Evolutionary conservation across 2,797 vertebrate species (phyloP).

Genomic region (Lacerta bilineata): DNA sequence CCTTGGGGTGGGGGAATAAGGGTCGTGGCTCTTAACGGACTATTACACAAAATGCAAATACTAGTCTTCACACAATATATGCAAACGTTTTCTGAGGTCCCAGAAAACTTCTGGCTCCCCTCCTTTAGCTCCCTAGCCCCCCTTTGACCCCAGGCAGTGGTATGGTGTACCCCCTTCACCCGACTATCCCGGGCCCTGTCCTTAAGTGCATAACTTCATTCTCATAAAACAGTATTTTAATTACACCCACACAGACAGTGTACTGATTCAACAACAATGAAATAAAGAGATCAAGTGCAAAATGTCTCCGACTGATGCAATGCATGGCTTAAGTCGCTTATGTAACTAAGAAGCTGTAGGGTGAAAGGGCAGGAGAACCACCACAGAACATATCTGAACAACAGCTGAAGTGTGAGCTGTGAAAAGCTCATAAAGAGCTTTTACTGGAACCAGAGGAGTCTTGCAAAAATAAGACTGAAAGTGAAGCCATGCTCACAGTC

Average conservation of each 20-base stretch:
- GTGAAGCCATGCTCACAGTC: conserved; percentile 11
- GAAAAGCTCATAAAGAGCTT: conserved; percentile 69
- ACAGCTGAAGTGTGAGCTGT: conserved; percentile 51
- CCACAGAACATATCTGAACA: conserved; percentile 4
- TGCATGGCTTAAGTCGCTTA: conserved; percentile 56
- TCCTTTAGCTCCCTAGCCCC: too few species aligned
- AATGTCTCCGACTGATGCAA: background rate
- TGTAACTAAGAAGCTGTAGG: conserved; percentile 57
- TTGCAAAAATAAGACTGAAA: conserved; percentile 7
- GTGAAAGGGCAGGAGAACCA: conserved; percentile 56
- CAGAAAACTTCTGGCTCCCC: too few species aligned
- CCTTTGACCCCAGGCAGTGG: too few species aligned
- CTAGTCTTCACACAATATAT: too few species aligned
- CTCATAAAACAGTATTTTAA: background rate
- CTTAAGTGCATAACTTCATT: background rate
- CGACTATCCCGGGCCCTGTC: too few species aligned
- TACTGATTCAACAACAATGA: background rate
- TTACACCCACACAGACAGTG: background rate
- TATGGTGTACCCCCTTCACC: too few species aligned
- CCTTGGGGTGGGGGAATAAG: too few species aligned
- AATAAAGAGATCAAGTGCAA: conserved; percentile 16
- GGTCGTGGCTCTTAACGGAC: too few species aligned
- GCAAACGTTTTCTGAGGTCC: too few species aligned
- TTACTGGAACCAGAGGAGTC: conserved; percentile 37
- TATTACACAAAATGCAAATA: too few species aligned